phyloP scores from a whole-genome alignment of 2,797 vertebrate genomes.

The Stomatorhinus walkeri region DNA sequence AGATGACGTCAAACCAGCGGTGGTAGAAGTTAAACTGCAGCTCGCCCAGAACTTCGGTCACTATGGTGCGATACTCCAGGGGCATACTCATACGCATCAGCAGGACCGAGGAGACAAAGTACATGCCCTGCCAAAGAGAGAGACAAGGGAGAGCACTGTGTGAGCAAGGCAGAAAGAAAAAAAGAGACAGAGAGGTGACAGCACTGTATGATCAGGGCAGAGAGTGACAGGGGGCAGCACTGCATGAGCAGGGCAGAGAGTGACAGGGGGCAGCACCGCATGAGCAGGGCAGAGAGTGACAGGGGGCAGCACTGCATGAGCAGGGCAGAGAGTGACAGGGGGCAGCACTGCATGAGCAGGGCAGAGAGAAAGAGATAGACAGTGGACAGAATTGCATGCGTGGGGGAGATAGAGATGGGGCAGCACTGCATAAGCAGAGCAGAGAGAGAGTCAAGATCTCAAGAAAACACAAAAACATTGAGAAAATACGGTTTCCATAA shows the following conservation, averaged over 20 bases:
- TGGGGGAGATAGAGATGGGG: not conserved
- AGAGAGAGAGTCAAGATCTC: not conserved
- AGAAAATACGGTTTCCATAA: not conserved
- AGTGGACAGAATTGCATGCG: not conserved
- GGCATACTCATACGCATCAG: slow-evolving; percentile 99
- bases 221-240: not conserved
- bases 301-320: not conserved
- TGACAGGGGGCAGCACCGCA: not conserved
- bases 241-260: not conserved
- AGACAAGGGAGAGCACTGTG: not conserved
- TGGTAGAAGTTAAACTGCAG: slow-evolving; percentile 99
- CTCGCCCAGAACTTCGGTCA: slow-evolving; percentile 90
- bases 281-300: not conserved
- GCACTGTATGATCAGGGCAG: not conserved
- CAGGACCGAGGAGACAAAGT: slow-evolving; percentile 92
- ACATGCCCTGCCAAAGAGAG: slow-evolving; percentile 74
- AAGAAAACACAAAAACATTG: not conserved
- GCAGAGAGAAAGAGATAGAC: not conserved
- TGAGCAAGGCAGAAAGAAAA: slow-evolving; percentile 30
- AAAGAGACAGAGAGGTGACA: not conserved
- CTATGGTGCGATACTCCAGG: slow-evolving; percentile 86
- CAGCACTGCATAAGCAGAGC: not conserved
- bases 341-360: not conserved
- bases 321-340: not conserved
- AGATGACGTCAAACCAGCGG: slow-evolving; percentile 99